Base-by-base conservation (phyloP, 2,113 vertebrate species). In the Macroglossus sobrinus region DNA sequence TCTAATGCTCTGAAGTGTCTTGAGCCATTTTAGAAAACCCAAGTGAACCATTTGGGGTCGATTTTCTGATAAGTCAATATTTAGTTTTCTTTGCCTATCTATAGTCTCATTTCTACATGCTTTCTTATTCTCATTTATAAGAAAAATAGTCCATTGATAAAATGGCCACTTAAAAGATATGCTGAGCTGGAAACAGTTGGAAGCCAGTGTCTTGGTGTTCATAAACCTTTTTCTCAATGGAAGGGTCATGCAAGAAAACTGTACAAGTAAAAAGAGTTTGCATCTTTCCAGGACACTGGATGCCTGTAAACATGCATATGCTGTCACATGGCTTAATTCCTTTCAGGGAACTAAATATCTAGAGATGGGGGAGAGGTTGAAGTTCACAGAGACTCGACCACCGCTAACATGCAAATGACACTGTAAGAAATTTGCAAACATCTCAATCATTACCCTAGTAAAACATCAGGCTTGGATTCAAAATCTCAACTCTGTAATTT, bases 1-100 rank as follows among this genome's bases (percentile, higher is more conserved):
- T 35, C 35, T 86, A 35, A 94, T 38, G 92, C 93, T 95, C 47
- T 88, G 22, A 96, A 96, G n/a, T 78, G 22, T 38, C n/a, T 81
- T 69, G 28, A 92, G 30, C 68, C 69, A 30, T 45, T 86, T 92
- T 82, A 93, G 76, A 93, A 93, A 92, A 69, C 40, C 8, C 30
- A 75, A 45, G 18, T 66, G 38, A 91, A 61, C 2, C 26, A 72
- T 22, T 45, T 30, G 21, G 69, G 43, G 1, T 35, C 59, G 30
- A 28, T 86, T 94, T 94, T 91, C 79, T 74, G 24, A 3, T 55
- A 82, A 59, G 15, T 96, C 43, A 81, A 4, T 55, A 40, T 89
- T 11, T 79, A 69, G 18, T 59, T 79, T 82, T 86, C 79, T 66
- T 81, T 80, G 55, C 63, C 79, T 28, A 57, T 64, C 75, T n/a